Percentiles rank a stretch among this genome's conserved stretches.
phyloP scores from a whole-genome alignment of 1,140 invertebrate genomes.

The Agraylea sexmaculata region DNA sequence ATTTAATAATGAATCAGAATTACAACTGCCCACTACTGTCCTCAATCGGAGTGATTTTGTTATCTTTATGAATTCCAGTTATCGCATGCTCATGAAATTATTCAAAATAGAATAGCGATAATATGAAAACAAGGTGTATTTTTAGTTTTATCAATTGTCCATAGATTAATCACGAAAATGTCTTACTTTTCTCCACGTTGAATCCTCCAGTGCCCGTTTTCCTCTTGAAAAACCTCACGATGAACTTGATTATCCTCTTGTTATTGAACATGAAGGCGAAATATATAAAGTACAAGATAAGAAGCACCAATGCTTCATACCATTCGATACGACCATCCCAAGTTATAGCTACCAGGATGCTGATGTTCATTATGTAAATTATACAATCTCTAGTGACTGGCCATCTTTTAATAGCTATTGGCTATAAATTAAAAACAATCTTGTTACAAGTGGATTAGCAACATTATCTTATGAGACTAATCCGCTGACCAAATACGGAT shows the following conservation, averaged over 20 bases:
- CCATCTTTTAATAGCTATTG: slow-evolving; percentile 69
- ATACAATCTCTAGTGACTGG: slow-evolving; percentile 74
- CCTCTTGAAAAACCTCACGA: slow-evolving; percentile 17
- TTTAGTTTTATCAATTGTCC: neutral
- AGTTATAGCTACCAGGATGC: slow-evolving; percentile 60
- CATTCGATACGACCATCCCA: slow-evolving; percentile 70
- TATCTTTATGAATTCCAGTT: too few relatives aligned
- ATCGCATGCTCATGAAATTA: neutral
- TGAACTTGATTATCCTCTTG: slow-evolving; percentile 23
- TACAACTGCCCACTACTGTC: too few relatives aligned
- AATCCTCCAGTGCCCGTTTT: too few relatives aligned
- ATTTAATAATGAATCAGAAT: too few relatives aligned
- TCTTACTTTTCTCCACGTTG: neutral
- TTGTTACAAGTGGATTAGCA: too few relatives aligned
- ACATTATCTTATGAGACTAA: too few relatives aligned
- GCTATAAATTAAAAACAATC: slow-evolving; percentile 42
- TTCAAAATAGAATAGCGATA: neutral
- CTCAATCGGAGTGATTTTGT: too few relatives aligned
- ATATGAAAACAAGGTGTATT: neutral
- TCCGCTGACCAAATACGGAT: too few relatives aligned
- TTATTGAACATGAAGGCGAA: slow-evolving; percentile 49
- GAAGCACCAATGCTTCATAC: slow-evolving; percentile 60
- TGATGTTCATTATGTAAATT: slow-evolving; percentile 69
- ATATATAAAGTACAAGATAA: slow-evolving; percentile 58
- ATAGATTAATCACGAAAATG: neutral